Evolutionary conservation across 1,140 invertebrate species (phyloP), one percentile per base, ranked within the genome.

Genomic region (Danaus melanippus): DNA sequence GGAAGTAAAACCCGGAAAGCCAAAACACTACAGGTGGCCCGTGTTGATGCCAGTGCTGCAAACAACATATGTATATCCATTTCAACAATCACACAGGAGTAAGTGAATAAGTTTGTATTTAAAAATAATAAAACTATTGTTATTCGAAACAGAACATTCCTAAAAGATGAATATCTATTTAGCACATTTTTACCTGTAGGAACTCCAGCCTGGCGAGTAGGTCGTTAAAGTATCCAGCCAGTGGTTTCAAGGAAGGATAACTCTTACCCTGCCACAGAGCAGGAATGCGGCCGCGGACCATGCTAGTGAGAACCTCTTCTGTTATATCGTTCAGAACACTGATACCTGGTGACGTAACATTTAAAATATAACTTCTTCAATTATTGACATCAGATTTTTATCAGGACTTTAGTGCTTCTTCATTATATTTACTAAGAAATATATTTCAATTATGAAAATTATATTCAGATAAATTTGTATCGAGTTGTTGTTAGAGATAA

Each of bases 1-100:
- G 97, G 77, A 98, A 98, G 79, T 93, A 98, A 82, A 99, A 98
- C 12, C 96, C 97, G 0, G 96, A 96, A 39, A 99, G 84, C 97
- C 97, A 98, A 84, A 94, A 98, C 9, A 93, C 91, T 3, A 86
- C 58, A 0, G 97, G 96, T 11, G 94, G 91, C 8, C 96, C 96
- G 59, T 93, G 69, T 10, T 93, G 90, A 64, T 92, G 94, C 97
- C 97, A 98, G 66, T 91, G 89, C 91, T 96, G 70, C 10, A 15
- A 52, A 10, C 21, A 32, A 32, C 21, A 32, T 32, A 32, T 32
- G 21, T n/a, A 15, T 3, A 15, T 32, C 21, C 2, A 7, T 32
- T 32, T 0, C 21, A 5, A 32, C 21, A 32, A 32, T 7, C 21
- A 32, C 21, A 32, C 21, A 32, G 21, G 6, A 32, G 6, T 7